Percentiles rank a stretch among this genome's conserved stretches.
These are phyloP conservation scores for Phortica okadai DNA, from an alignment of 2,888 invertebrate genomes.

Conservation along the genomic window DNA sequence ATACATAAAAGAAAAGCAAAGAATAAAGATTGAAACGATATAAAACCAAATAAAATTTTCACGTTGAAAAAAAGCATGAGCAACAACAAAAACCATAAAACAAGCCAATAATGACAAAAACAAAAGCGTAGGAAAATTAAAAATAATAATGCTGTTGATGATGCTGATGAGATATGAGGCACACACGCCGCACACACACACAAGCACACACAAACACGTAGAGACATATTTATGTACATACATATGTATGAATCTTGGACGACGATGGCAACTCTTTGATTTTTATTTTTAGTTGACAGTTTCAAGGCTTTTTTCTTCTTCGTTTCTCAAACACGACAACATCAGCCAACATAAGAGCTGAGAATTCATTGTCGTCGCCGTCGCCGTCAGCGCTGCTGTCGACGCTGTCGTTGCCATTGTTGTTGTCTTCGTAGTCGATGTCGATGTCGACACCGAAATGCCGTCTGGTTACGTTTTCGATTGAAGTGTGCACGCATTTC, in stretches of 20 bases:
- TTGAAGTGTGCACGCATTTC: neutral
- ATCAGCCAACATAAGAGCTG: neutral
- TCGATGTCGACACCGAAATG: neutral
- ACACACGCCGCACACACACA: neutral
- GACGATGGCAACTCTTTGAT: slow-evolving; percentile 49
- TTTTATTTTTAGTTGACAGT: slow-evolving; percentile 69
- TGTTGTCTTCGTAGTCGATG: neutral
- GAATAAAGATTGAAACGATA: neutral
- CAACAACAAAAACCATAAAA: neutral
- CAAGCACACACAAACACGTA: neutral
- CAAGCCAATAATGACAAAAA: neutral
- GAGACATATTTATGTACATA: neutral
- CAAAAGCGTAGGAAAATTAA: slow-evolving; percentile 8
- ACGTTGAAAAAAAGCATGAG: neutral
- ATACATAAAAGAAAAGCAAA: neutral
- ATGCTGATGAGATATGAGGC: slow-evolving; percentile 23
- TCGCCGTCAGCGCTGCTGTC: neutral
- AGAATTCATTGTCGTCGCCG: neutral
- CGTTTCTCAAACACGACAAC: neutral
- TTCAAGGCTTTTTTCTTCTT: slow-evolving; percentile 58
- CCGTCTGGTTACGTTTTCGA: neutral
- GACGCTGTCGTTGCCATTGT: neutral
- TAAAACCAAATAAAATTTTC: slow-evolving; percentile 21
- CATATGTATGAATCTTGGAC: neutral
- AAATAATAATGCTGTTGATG: slow-evolving; percentile 19